Evolutionary conservation across 2,888 invertebrate genomes (phyloP).

Genomic region (Drosophila hamatofila): DNA sequence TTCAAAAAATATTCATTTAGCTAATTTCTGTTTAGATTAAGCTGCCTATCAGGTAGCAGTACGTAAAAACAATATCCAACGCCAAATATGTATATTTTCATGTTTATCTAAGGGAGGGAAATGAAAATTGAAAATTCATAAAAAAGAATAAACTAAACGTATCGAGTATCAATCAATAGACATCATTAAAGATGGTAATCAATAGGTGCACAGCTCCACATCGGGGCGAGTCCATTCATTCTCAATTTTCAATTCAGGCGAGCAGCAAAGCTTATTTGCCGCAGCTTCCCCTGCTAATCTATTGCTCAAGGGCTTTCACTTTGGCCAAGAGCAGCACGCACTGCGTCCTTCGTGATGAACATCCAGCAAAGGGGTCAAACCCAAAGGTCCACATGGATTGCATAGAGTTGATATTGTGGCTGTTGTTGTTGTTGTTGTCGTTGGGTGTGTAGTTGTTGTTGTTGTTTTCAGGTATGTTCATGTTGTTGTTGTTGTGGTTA

Average conservation of each 20-base stretch:
- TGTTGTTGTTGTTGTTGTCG: not conserved
- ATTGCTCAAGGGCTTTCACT: not conserved
- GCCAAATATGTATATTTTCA: no score
- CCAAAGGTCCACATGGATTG: constrained; percentile 34
- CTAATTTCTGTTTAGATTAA: no score
- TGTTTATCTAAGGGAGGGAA: no score
- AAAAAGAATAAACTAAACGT: not conserved
- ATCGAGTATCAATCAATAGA: not conserved
- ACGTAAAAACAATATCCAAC: no score
- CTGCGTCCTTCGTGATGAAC: not conserved
- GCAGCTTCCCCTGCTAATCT: constrained; percentile 34
- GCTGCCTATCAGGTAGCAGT: no score
- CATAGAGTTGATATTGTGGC: no score
- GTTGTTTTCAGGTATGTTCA: no score
- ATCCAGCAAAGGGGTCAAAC: not conserved
- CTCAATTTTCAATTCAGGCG: not conserved
- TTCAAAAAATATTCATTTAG: no score
- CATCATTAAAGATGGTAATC: not conserved
- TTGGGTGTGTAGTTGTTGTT: not conserved
- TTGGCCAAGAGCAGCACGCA: constrained; percentile 5
- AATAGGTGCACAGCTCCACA: not conserved
- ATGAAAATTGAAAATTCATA: not conserved
- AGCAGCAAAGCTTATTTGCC: not conserved
- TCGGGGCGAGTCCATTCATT: not conserved
- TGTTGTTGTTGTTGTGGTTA: no score